phyloP scores from a whole-genome alignment of 2,113 vertebrate species.

The Seriola quinqueradiata region DNA sequence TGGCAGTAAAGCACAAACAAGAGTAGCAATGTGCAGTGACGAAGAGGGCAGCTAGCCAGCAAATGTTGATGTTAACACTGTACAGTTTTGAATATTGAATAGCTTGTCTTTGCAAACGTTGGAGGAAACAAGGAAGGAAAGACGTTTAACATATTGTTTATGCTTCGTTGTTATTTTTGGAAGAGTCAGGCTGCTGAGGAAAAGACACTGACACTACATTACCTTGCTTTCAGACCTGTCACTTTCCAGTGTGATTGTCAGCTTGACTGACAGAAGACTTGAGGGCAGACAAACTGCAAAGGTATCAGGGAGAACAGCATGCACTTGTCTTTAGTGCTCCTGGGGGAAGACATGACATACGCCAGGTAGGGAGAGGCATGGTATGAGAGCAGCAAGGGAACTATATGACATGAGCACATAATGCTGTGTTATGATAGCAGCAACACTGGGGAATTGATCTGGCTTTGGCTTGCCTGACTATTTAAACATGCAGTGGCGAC shows the following conservation, averaged over 20 bases:
- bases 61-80: too few relatives aligned
- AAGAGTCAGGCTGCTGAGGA: too few relatives aligned
- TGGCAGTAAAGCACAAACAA: too few relatives aligned
- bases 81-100: too few relatives aligned
- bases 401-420: slow-evolving; percentile 10
- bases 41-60: too few relatives aligned
- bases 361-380: background rate
- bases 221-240: background rate
- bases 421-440: background rate
- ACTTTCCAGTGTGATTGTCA: background rate
- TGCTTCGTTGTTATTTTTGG: too few relatives aligned
- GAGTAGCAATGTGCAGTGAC: too few relatives aligned
- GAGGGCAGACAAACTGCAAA: background rate
- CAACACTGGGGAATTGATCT: background rate
- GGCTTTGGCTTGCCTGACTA: background rate
- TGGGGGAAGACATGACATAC: slow-evolving; percentile 5
- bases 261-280: background rate
- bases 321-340: background rate
- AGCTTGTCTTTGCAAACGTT: too few relatives aligned
- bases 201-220: background rate
- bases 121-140: too few relatives aligned
- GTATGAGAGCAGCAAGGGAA: background rate
- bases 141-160: too few relatives aligned
- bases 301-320: background rate
- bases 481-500: background rate